Base-by-base conservation (phyloP, 2,113 vertebrate genomes). In the Gulo gulo region DNA sequence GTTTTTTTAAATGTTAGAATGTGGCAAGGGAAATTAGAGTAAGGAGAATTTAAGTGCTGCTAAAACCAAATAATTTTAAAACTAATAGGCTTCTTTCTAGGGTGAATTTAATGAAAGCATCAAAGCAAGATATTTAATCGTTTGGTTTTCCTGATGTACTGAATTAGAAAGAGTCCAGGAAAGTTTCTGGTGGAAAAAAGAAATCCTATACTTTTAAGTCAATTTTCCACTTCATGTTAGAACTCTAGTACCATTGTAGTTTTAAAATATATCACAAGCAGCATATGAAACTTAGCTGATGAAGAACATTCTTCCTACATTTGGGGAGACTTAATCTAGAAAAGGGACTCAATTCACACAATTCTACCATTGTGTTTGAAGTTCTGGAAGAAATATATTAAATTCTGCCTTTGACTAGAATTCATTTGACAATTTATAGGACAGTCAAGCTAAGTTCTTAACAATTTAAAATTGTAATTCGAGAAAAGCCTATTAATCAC, bases 71-170 rank as follows among this genome's bases (percentile, higher is more conserved):
- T 88, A 34, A 93, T 94, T 94, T 90, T 69, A 92, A 93, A 96
- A 97, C 73, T 23, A 57, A n/a, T 18, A 34, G 36, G 31, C 20
- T 78, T 91, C 20, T 97, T 95, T 98, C 47, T 93, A 47, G 57
- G 79, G 34, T 67, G 61, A 39, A 94, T 65, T 94, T 88, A 94
- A 14, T 50, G 69, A 34, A 20, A 61, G 39, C 23, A 9, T 92
- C 50, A 61, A 96, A 92, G 67, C 34, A 82, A 73, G 57, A 63
- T 31, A 52, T 29, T 71, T 21, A 76, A 34, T 67, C 71, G 50
- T 71, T 81, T 93, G 29, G 15, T 91, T 84, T 55, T 57, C 55
- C 50, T 85, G 69, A 78, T 45, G 63, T 12, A 74, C 36, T 18
- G 42, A 88, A 63, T 73, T 63, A 89, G 71, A 50, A 65, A 85